These are phyloP conservation scores for Clarias fuscus DNA, from an alignment of 2,797 vertebrate genomes.

Conservation along the genomic window DNA sequence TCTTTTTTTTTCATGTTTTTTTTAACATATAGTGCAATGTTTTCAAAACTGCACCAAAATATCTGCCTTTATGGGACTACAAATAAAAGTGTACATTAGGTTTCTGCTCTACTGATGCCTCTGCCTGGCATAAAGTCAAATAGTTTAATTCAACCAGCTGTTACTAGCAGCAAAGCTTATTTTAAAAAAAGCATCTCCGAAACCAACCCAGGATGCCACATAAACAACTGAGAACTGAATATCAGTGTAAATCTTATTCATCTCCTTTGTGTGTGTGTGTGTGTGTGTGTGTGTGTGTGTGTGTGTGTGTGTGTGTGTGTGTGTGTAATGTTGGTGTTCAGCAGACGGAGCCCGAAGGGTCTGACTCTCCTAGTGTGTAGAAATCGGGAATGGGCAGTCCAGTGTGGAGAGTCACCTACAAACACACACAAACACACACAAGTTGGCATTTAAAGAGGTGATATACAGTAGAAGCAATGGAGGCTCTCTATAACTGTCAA, in stretches of 20 bases:
- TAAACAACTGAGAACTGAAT: slow-evolving; percentile 25
- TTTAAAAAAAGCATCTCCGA: slow-evolving; percentile 7
- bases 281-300: slow-evolving; percentile 1
- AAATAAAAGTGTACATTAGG: neutral
- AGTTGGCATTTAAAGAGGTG: neutral
- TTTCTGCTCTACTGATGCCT: slow-evolving; percentile 32
- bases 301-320: neutral
- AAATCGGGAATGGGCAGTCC: slow-evolving; percentile 94
- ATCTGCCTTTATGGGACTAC: neutral
- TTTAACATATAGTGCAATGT: neutral
- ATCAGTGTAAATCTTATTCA: slow-evolving; percentile 18
- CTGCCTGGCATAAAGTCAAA: slow-evolving; percentile 39
- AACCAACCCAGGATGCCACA: slow-evolving; percentile 25
- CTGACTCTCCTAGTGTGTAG: slow-evolving; percentile 81
- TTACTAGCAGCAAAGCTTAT: slow-evolving; percentile 27
- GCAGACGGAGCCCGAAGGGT: slow-evolving; percentile 74
- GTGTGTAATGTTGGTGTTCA: slow-evolving; percentile 50
- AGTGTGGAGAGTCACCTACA: slow-evolving; percentile 92
- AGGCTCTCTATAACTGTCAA: neutral
- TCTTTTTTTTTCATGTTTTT: neutral
- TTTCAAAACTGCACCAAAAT: neutral
- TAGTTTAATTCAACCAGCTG: neutral
- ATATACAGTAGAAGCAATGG: neutral
- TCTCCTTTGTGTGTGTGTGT: neutral
- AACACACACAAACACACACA: slow-evolving; percentile 38